Conservation (phyloP, 2,888 invertebrate species). For the Sepioteuthis lessoniana region DNA sequence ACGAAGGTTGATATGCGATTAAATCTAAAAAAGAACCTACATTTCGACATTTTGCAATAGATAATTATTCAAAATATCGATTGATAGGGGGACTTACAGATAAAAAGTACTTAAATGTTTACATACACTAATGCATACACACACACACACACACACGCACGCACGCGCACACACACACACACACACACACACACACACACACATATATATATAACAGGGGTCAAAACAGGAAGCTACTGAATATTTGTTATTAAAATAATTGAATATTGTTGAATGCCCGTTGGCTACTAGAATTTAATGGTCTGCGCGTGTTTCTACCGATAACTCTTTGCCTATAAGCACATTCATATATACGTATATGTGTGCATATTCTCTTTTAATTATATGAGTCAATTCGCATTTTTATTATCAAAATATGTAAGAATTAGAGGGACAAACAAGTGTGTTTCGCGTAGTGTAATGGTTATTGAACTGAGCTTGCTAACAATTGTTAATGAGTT, state of each 20-base stretch:
- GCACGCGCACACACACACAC: neutral
- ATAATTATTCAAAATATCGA: too few species aligned
- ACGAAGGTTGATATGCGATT: too few species aligned
- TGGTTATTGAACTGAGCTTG: too few species aligned
- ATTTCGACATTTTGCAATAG: too few species aligned
- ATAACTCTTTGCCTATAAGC: neutral
- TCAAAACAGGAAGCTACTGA: neutral
- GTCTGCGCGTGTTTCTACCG: neutral
- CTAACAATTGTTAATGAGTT: too few species aligned
- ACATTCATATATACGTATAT: neutral
- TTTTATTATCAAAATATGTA: too few species aligned
- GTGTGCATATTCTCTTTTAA: neutral
- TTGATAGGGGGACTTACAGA: too few species aligned
- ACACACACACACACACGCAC: neutral
- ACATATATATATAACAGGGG: neutral
- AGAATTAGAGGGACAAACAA: too few species aligned
- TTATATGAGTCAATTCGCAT: neutral
- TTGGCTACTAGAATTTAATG: too few species aligned
- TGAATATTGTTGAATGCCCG: neutral
- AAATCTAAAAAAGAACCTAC: too few species aligned
- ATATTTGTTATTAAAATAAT: neutral
- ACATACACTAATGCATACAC: neutral
- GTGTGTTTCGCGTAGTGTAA: too few species aligned
- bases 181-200: neutral
- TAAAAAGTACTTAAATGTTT: too few species aligned